phyloP scores from a whole-genome alignment of 2,888 invertebrate genomes.

The Mythimna lalbum region DNA sequence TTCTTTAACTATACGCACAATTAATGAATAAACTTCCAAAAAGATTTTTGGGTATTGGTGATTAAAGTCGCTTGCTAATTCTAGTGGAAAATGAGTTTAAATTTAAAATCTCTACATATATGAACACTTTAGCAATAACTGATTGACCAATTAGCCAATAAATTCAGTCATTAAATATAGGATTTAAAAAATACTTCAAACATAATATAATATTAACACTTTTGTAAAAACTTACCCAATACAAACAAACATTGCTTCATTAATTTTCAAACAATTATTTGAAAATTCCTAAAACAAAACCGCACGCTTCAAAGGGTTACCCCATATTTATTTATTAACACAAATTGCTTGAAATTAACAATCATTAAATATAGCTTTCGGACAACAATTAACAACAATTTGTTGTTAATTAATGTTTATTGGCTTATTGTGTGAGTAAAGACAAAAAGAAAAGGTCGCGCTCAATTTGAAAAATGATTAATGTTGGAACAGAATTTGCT shows the following conservation, averaged over 20 bases:
- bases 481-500: slow-evolving; percentile 17
- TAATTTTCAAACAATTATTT: background rate
- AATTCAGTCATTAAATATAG: background rate
- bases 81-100: background rate
- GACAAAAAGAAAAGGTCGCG: slow-evolving; percentile 33
- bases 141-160: background rate
- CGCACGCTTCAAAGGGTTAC: slow-evolving; percentile 18
- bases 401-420: slow-evolving; percentile 50
- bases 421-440: slow-evolving; percentile 26
- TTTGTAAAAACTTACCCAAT: background rate
- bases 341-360: slow-evolving; percentile 42
- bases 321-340: slow-evolving; percentile 43
- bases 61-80: too few species aligned
- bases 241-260: background rate
- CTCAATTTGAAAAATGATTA: slow-evolving; percentile 46
- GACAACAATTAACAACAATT: slow-evolving; percentile 55
- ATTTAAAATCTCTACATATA: too few species aligned
- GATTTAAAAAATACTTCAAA: background rate
- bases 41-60: too few species aligned
- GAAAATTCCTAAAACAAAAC: background rate
- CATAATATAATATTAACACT: too few species aligned
- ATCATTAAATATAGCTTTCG: slow-evolving; percentile 43
- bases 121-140: background rate
- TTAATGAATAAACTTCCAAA: too few species aligned
- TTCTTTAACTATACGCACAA: too few species aligned